phyloP scores from a whole-genome alignment of 2,888 invertebrate genomes.

The Drosophila lacicola region DNA sequence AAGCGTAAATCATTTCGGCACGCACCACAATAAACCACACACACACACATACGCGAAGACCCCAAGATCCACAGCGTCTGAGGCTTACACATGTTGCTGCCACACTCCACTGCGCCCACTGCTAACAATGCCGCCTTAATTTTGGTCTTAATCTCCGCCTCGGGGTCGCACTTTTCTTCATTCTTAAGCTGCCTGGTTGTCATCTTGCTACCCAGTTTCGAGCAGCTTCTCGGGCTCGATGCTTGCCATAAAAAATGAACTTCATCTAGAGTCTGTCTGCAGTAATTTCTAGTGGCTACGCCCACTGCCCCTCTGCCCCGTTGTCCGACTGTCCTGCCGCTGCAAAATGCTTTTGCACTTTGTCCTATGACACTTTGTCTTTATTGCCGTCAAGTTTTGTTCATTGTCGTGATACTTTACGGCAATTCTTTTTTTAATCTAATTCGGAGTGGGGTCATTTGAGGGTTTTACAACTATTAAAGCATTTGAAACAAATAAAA shows the following conservation, averaged over 20 bases:
- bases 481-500: background rate
- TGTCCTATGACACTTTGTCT: conserved; percentile 48
- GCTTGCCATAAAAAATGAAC: conserved; percentile 62
- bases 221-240: conserved; percentile 8
- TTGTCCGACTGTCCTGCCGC: conserved; percentile 12
- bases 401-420: conserved; percentile 66
- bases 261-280: conserved; percentile 53
- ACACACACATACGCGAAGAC: conserved; percentile 13
- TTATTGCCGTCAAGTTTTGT: conserved; percentile 58
- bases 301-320: background rate
- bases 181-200: background rate
- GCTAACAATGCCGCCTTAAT: conserved; percentile 35
- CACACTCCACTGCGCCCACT: conserved; percentile 54
- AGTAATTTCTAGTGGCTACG: conserved; percentile 39
- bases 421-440: conserved; percentile 19
- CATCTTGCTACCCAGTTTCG: conserved; percentile 11
- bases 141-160: conserved; percentile 13
- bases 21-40: conserved; percentile 70
- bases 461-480: background rate
- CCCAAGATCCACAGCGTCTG: conserved; percentile 4
- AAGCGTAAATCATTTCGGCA: conserved; percentile 80
- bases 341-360: conserved; percentile 39
- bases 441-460: background rate
- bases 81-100: conserved; percentile 72
- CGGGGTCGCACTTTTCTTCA: conserved; percentile 1